A percentile compares a stretch with the other conserved stretches of the same genome.
phyloP scores from a whole-genome alignment of 2,888 invertebrate genomes.

The Drosophila nr. perissopoda region DNA sequence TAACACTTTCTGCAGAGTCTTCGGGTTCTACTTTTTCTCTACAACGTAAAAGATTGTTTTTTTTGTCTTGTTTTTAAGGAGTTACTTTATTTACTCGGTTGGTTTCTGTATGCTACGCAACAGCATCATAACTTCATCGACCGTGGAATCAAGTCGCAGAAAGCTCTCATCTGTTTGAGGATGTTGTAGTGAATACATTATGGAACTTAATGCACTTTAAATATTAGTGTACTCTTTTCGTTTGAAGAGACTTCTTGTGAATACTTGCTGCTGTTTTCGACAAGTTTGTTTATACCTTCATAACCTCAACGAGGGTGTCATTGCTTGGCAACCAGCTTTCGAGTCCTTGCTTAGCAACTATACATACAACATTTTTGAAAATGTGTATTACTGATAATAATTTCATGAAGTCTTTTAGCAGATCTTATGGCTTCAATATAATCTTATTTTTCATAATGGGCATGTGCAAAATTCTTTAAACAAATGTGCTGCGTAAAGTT shows the following conservation, averaged over 20 bases:
- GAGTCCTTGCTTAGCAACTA: slow-evolving; percentile 29
- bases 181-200: slow-evolving; percentile 63
- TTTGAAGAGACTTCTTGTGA: background rate
- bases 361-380: background rate
- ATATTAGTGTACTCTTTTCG: background rate
- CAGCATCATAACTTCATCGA: slow-evolving; percentile 59
- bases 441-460: background rate
- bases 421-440: background rate
- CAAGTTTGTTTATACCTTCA: slow-evolving; percentile 31
- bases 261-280: background rate
- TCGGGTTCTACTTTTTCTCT: slow-evolving; percentile 29
- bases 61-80: background rate
- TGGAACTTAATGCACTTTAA: background rate
- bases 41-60: background rate
- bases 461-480: slow-evolving; percentile 11
- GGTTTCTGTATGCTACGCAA: slow-evolving; percentile 42
- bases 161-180: slow-evolving; percentile 65
- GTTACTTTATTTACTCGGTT: slow-evolving; percentile 32
- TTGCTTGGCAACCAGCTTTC: slow-evolving; percentile 32
- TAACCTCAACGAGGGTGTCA: slow-evolving; percentile 16
- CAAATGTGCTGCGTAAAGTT: slow-evolving; percentile 21
- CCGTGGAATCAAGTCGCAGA: slow-evolving; percentile 48
- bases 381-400: background rate
- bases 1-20: slow-evolving; percentile 77
- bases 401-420: background rate